Percentiles rank a stretch among this genome's conserved stretches.
These are phyloP conservation scores for Lamellibrachia luymesi DNA, from an alignment of 1,140 invertebrate species.

Conservation along the genomic window DNA sequence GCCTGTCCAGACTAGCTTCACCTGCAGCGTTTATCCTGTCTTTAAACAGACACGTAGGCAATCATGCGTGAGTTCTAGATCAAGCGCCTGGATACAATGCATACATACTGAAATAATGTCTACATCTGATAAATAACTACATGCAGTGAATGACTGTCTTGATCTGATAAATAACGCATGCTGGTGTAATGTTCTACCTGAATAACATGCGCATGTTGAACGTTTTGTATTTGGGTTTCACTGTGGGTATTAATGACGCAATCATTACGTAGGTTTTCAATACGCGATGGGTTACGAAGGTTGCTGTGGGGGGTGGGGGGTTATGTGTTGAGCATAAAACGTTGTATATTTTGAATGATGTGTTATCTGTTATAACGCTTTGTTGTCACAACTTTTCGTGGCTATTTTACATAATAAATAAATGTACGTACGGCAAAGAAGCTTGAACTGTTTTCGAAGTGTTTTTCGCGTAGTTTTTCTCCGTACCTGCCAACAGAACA, in stretches of 20 bases:
- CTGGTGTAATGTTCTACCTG: not conserved
- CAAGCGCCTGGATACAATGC: too few relatives aligned
- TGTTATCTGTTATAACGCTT: not conserved
- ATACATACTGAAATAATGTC: not conserved
- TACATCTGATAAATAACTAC: not conserved
- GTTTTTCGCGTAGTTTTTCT: not conserved
- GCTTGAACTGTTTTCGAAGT: not conserved
- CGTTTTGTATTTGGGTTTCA: not conserved
- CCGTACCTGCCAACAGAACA: not conserved
- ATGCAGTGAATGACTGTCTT: not conserved
- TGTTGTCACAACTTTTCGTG: not conserved
- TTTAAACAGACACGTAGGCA: too few relatives aligned
- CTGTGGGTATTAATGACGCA: not conserved
- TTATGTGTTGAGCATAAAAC: not conserved
- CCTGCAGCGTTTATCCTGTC: too few relatives aligned
- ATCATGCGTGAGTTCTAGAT: too few relatives aligned
- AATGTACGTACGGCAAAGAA: not conserved
- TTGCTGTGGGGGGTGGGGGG: not conserved
- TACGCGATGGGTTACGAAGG: not conserved
- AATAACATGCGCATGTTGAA: not conserved
- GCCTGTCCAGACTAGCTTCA: too few relatives aligned
- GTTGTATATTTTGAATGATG: not conserved
- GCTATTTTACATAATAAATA: not conserved
- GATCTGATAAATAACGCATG: not conserved
- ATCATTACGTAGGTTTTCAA: not conserved